Evolutionary conservation across 2,888 invertebrate genomes (phyloP).

Genomic region (Ceramica pisi): DNA sequence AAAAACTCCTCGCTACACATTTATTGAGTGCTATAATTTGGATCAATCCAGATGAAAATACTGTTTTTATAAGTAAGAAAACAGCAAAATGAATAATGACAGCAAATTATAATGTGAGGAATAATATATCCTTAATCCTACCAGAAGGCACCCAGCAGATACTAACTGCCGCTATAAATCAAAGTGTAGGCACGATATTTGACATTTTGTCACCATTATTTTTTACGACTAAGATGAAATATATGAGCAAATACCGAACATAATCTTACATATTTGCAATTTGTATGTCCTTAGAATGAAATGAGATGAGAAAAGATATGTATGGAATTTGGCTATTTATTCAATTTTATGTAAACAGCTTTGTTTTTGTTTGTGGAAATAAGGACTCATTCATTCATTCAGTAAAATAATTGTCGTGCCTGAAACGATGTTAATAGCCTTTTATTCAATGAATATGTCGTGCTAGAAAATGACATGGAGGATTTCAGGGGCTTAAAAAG

Average conservation of each 20-base stretch:
- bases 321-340: constrained; percentile 41
- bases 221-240: constrained; percentile 41
- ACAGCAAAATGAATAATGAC: constrained; percentile 31
- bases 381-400: constrained; percentile 7
- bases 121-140: constrained; percentile 48
- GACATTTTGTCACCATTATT: constrained; percentile 59
- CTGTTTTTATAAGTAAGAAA: constrained; percentile 18
- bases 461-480: constrained; percentile 7
- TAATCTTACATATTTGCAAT: constrained; percentile 38
- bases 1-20: neutral
- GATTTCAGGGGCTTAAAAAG: constrained; percentile 24
- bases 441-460: constrained; percentile 24
- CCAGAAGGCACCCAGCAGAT: constrained; percentile 39
- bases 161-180: constrained; percentile 55
- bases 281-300: constrained; percentile 41
- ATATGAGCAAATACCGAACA: constrained; percentile 30
- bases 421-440: constrained; percentile 9
- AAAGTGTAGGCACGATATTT: constrained; percentile 55
- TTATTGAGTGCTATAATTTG: neutral
- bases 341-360: constrained; percentile 57
- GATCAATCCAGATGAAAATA: constrained; percentile 10
- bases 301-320: constrained; percentile 27
- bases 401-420: constrained; percentile 22
- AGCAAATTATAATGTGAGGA: constrained; percentile 33
- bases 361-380: constrained; percentile 46